Percentiles rank a stretch among this genome's conserved stretches.
These are phyloP conservation scores for Malurus leucopterus DNA, from an alignment of 2,797 vertebrate species.

Conservation along the genomic window DNA sequence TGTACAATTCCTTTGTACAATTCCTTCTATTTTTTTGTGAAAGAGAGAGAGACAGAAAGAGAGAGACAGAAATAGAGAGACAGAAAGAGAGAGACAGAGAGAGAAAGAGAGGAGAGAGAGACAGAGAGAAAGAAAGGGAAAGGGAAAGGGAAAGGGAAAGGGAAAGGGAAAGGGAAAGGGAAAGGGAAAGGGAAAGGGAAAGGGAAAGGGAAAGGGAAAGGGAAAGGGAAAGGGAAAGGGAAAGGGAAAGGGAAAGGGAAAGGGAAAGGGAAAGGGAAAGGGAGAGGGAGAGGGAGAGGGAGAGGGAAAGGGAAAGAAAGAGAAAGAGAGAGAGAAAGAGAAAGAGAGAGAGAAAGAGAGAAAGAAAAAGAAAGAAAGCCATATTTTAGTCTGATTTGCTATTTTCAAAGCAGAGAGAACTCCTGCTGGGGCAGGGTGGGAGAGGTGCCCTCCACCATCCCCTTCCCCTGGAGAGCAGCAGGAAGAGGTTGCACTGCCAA, in stretches of 20 bases:
- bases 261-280: fast-evolving
- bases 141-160: background rate
- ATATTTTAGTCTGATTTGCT: background rate
- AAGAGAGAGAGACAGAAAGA: background rate
- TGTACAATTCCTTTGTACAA: no score
- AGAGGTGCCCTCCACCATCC: fast-evolving
- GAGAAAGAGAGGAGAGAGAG: no score
- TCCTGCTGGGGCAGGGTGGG: background rate
- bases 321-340: no score
- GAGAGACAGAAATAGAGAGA: background rate
- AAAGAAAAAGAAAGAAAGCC: no score
- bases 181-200: no score
- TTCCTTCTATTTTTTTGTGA: background rate
- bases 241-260: background rate
- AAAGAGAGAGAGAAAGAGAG: no score
- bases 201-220: fast-evolving
- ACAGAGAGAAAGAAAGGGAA: no score
- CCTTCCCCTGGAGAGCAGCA: background rate
- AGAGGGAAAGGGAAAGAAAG: fast-evolving
- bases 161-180: fast-evolving
- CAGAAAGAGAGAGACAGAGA: no score
- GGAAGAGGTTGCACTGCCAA: background rate
- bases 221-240: no score
- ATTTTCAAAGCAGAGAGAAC: background rate
- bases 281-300: no score